Evolutionary conservation across 2,797 vertebrate genomes (phyloP), one percentile per base, ranked within the genome.

Genomic region (Muscicapa comitata): DNA sequence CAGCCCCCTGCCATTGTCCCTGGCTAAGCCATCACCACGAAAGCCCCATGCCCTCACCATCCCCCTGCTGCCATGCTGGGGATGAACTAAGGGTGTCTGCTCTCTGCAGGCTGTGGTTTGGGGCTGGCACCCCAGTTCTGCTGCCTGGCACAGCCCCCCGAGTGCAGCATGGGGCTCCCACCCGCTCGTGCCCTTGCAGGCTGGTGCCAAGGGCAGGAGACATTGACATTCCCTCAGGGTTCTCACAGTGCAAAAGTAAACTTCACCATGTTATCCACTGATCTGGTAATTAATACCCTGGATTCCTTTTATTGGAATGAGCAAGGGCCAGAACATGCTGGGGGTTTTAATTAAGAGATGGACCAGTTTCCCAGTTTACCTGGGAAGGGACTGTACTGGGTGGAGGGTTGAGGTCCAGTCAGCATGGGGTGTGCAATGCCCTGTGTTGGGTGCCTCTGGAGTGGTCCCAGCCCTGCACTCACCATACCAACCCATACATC

Each of bases 241-340:
- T 81, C 0, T 1, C 9, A 2, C 63, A 5, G n/a, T 3, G 23
- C 65, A 62, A 59, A 91, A 80, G 91, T 71, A 94, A 97, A 94
- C 92, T 79, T 58, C 62, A 66, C 26, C 1, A 11, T 10, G 2
- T 88, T 95, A 92, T 94, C 92, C 10, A 5, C 76, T 35, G 40
- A 85, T 90, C 96, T 93, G 72, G 88, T 94, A 91, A 97, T 96
- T 96, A 96, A 97, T 96, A 93, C 89, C 73, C 83, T 80, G 86
- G 86, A 47, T 54, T 76, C 65, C 58, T 93, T 94, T 92, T 57
- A 73, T 21, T 96, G 94, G 90, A 92, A 79, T 5, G 58, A 94
- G 55, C 9, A 6, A 83, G 54, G 91, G 53, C 93, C 47, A 20
- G 92, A 40, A 86, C 88, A 67, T 85, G 91, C 86, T 10, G 19